phyloP scores from a whole-genome alignment of 2,113 vertebrate species.

The Trinectes maculatus region DNA sequence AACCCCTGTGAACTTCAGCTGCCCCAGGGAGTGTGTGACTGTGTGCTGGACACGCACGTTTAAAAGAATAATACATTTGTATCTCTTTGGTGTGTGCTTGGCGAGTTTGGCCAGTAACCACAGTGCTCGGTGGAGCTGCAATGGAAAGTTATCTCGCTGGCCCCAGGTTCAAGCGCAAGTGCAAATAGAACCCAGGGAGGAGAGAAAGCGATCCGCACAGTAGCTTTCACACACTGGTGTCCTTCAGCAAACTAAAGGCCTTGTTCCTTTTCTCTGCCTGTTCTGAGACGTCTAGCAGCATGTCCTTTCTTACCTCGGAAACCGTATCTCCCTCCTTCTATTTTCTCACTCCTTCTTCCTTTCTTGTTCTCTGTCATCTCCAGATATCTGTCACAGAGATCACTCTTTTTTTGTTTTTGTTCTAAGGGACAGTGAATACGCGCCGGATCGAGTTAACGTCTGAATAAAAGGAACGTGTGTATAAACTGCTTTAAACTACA shows the following conservation, averaged over 20 bases:
- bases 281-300: conserved; percentile 29
- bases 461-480: conserved; percentile 16
- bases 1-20: conserved; percentile 54
- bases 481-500: conserved; percentile 10
- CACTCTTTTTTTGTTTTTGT: conserved; percentile 22
- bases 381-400: conserved; percentile 31
- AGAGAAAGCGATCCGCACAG: conserved; percentile 27
- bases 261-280: conserved; percentile 43
- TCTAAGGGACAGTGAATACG: conserved; percentile 25
- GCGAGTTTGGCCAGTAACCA: conserved; percentile 35
- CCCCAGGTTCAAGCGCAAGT: conserved; percentile 58
- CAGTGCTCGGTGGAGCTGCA: conserved; percentile 35
- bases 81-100: conserved; percentile 21
- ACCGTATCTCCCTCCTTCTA: conserved; percentile 33
- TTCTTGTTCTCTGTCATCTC: conserved; percentile 29
- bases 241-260: conserved; percentile 40
- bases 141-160: conserved; percentile 48
- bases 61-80: conserved; percentile 53
- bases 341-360: conserved; percentile 36
- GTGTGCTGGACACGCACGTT: conserved; percentile 42
- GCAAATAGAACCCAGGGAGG: conserved; percentile 55
- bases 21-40: conserved; percentile 48
- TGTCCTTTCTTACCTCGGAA: conserved; percentile 36
- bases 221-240: conserved; percentile 30
- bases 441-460: conserved; percentile 32